Percentiles rank a stretch among this genome's conserved stretches.
Evolutionary conservation across 2,888 invertebrate genomes (phyloP).

Genomic region (Lordiphosa andalusiaca): DNA sequence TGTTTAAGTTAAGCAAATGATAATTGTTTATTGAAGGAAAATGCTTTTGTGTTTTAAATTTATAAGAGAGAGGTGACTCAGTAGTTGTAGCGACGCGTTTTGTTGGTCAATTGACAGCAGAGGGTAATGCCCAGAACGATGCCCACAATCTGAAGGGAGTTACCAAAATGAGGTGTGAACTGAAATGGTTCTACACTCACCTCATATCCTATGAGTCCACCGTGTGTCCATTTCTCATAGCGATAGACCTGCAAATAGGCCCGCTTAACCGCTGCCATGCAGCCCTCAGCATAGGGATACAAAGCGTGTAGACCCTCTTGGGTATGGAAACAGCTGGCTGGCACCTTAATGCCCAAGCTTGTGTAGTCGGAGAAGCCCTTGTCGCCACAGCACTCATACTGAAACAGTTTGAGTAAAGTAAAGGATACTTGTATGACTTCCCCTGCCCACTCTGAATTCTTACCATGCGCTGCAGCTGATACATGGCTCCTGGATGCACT

Average conservation of each 20-base stretch:
- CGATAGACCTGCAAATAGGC: conserved; percentile 58
- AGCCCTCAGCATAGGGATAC: conserved; percentile 65
- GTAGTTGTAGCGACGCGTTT: conserved; percentile 69
- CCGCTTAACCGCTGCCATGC: conserved; percentile 54
- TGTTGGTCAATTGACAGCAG: conserved; percentile 68
- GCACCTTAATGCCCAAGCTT: conserved; percentile 45
- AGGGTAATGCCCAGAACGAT: conserved; percentile 61
- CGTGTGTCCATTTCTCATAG: conserved; percentile 63
- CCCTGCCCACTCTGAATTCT: background rate
- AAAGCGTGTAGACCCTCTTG: conserved; percentile 45
- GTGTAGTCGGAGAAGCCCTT: conserved; percentile 61
- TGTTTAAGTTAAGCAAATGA: conserved; percentile 28
- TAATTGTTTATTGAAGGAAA: conserved; percentile 41
- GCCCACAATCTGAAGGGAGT: conserved; percentile 54
- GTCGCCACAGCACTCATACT: conserved; percentile 75
- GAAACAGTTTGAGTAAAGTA: background rate
- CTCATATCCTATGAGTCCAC: conserved; percentile 66
- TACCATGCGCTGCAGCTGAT: conserved; percentile 60
- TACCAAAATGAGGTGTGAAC: no score
- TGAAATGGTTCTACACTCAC: conserved; percentile 32
- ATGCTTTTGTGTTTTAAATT: conserved; percentile 25
- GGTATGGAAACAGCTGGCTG: conserved; percentile 60
- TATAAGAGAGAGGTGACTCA: conserved; percentile 27
- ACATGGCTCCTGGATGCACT: conserved; percentile 61
- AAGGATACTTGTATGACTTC: background rate